Conservation (phyloP, 2,888 invertebrate genomes). For the Pristionchus mayeri region DNA sequence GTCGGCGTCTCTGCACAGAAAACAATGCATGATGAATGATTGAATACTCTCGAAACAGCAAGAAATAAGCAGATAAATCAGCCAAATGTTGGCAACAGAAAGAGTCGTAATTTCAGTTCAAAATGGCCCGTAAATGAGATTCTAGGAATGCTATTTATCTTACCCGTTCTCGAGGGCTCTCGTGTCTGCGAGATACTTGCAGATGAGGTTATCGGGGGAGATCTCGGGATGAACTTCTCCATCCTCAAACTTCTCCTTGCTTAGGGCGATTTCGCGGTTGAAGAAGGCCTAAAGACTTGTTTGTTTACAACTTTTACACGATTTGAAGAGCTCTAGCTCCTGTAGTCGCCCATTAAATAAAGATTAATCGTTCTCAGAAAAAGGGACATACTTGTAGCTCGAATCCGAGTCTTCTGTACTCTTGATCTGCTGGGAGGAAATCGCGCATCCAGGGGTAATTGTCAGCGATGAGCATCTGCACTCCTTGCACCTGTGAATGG, state of each 20-base stretch:
- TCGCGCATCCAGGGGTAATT: neutral
- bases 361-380: neutral
- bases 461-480: conserved; percentile 5
- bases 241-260: neutral
- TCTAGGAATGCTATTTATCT: no score
- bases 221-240: neutral
- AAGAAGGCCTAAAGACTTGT: conserved; percentile 15
- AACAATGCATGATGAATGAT: no score
- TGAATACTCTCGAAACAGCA: no score
- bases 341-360: no score
- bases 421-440: neutral
- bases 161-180: neutral
- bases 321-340: no score
- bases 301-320: neutral
- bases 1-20: conserved; percentile 66
- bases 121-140: no score
- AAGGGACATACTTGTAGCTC: neutral
- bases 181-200: neutral
- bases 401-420: neutral
- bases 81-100: no score
- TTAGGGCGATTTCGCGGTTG: neutral
- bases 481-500: conserved; percentile 21
- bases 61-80: no score
- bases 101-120: no score
- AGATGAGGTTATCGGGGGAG: neutral